phyloP scores from a whole-genome alignment of 2,797 vertebrate genomes.

The Semotilus atromaculatus region DNA sequence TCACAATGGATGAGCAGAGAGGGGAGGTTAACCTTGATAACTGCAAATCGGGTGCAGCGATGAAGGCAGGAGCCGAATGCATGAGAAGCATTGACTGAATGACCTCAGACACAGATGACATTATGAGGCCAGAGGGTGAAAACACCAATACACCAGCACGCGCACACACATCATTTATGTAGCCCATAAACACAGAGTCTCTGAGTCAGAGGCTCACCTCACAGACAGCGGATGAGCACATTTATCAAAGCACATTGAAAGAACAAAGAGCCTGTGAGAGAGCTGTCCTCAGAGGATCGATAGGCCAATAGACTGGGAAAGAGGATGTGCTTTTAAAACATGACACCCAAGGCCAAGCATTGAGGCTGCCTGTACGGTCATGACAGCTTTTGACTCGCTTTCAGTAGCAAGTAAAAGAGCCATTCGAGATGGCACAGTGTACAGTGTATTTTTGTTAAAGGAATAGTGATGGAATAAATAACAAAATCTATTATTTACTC shows the following conservation, averaged over 20 bases:
- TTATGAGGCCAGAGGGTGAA: slow-evolving; percentile 27
- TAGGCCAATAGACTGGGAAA: slow-evolving; percentile 6
- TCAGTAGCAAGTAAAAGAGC: not conserved
- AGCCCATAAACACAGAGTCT: slow-evolving; percentile 9
- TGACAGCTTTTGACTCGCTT: not conserved
- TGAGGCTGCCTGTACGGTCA: slow-evolving; percentile 14
- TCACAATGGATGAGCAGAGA: slow-evolving; percentile 24
- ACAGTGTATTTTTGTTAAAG: not conserved
- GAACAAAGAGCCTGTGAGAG: not conserved
- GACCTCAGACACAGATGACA: slow-evolving; percentile 42
- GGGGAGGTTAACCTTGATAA: slow-evolving; percentile 34
- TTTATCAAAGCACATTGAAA: not conserved
- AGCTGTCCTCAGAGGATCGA: slow-evolving; percentile 33
- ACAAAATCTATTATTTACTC: not conserved
- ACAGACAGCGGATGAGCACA: not conserved
- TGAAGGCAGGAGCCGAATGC: slow-evolving; percentile 3
- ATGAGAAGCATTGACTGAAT: slow-evolving; percentile 24
- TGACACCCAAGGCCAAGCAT: slow-evolving; percentile 27
- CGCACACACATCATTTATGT: not conserved
- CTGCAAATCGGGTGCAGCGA: not conserved
- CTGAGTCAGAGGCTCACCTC: not conserved
- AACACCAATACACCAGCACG: not conserved
- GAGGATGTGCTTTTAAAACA: slow-evolving; percentile 30
- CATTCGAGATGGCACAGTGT: not conserved
- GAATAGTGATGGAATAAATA: not conserved